These are phyloP conservation scores for Xiphorhynchus erythropygius DNA, from an alignment of 2,797 vertebrate genomes.

Conservation along the genomic window DNA sequence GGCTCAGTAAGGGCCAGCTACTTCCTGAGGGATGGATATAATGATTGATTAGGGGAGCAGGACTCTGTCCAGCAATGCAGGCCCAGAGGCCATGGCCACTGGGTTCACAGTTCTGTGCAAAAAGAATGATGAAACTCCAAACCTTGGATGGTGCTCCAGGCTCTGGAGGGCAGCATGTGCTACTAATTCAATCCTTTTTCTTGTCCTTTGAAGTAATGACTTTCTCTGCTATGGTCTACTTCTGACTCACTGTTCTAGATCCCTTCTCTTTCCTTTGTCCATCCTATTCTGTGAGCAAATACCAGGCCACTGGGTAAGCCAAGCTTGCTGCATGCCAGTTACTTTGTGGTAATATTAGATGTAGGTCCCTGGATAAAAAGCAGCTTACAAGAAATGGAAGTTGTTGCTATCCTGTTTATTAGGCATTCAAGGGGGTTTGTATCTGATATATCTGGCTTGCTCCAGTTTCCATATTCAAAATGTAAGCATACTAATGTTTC, in stretches of 20 bases:
- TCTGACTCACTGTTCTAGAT: neutral
- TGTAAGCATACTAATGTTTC: neutral
- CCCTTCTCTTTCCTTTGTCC: neutral
- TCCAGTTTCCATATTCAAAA: neutral
- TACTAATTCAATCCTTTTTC: neutral
- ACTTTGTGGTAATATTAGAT: neutral
- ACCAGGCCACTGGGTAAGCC: neutral
- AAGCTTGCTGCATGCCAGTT: neutral
- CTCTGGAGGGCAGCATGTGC: neutral
- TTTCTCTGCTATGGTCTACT: neutral
- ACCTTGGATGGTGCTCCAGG: neutral
- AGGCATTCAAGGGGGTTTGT: neutral
- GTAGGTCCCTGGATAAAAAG: neutral
- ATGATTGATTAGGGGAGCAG: neutral
- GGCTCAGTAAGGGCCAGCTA: neutral
- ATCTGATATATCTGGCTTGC: neutral
- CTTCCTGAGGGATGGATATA: neutral
- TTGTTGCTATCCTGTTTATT: neutral
- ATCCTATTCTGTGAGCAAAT: neutral
- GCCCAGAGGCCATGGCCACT: neutral
- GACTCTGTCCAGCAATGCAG: neutral
- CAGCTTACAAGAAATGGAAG: neutral
- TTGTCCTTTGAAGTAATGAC: neutral
- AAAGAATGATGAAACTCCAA: neutral
- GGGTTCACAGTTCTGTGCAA: neutral